These are phyloP conservation scores for Cephus runcator DNA, from an alignment of 2,888 invertebrate species.

Conservation along the genomic window DNA sequence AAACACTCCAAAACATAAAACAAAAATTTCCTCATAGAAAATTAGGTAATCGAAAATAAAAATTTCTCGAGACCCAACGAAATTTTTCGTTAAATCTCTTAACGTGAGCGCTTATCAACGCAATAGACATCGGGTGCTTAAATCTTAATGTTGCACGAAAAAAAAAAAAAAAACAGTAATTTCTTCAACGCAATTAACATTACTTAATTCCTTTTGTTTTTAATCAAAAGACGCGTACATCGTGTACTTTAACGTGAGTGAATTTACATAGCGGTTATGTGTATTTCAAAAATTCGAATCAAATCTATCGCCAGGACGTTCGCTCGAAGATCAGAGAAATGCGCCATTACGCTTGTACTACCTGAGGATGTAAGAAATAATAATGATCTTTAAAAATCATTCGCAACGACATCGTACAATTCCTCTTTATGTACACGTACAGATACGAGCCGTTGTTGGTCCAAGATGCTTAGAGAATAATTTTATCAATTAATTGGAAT, in stretches of 20 bases:
- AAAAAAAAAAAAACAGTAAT: not conserved
- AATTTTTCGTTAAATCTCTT: not conserved
- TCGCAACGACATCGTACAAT: not conserved
- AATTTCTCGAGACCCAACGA: not conserved
- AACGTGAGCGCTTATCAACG: not conserved
- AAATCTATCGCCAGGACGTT: not conserved
- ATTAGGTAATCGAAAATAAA: not conserved
- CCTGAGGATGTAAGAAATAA: not conserved
- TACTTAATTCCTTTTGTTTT: not conserved
- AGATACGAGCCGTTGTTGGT: not conserved
- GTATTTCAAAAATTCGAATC: not conserved
- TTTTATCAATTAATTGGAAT: not conserved
- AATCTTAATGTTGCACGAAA: not conserved
- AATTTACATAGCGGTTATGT: not conserved
- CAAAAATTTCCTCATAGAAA: not conserved
- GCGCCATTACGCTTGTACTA: not conserved
- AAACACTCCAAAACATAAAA: not conserved
- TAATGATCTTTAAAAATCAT: not conserved
- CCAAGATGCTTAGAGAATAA: not conserved
- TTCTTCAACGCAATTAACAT: not conserved
- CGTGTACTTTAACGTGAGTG: not conserved
- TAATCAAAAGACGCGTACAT: not conserved
- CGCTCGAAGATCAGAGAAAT: not conserved
- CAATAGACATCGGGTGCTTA: not conserved
- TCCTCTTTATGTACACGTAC: not conserved